Percentiles rank a stretch among this genome's conserved stretches.
Conservation (phyloP, 1,140 invertebrate genomes). For the Magallana angulata region DNA sequence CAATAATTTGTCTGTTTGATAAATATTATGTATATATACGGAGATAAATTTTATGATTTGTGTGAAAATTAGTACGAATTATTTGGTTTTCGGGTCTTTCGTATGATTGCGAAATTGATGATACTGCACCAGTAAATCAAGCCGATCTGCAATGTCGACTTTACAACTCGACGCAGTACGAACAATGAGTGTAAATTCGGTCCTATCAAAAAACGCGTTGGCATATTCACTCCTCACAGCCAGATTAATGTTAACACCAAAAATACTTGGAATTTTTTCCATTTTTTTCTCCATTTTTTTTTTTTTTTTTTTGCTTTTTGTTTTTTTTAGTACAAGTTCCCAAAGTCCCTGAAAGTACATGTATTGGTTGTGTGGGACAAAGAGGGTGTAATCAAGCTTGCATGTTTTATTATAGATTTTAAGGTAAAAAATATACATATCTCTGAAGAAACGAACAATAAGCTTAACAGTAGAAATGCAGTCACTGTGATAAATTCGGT, state of each 20-base stretch:
- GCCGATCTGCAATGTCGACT: background rate
- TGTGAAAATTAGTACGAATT: background rate
- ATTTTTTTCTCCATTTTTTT: too few species aligned
- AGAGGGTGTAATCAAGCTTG: too few species aligned
- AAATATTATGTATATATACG: background rate
- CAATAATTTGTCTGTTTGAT: slow-evolving; percentile 8
- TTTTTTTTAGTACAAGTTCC: too few species aligned
- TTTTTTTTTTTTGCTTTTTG: too few species aligned
- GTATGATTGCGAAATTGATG: background rate
- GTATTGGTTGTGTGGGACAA: too few species aligned
- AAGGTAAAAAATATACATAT: too few species aligned
- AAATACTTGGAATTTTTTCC: background rate
- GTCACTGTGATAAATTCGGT: background rate
- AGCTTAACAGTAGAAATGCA: background rate
- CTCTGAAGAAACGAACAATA: too few species aligned
- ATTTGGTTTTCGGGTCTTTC: background rate
- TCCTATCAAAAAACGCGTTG: background rate
- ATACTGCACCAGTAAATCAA: background rate
- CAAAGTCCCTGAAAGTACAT: too few species aligned
- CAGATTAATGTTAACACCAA: background rate
- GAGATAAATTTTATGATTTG: background rate
- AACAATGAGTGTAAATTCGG: background rate
- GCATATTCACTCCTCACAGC: background rate
- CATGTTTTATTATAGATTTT: too few species aligned
- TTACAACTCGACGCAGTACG: background rate